Conservation (phyloP, 2,797 vertebrate genomes). For the Pelodytes ibericus region DNA sequence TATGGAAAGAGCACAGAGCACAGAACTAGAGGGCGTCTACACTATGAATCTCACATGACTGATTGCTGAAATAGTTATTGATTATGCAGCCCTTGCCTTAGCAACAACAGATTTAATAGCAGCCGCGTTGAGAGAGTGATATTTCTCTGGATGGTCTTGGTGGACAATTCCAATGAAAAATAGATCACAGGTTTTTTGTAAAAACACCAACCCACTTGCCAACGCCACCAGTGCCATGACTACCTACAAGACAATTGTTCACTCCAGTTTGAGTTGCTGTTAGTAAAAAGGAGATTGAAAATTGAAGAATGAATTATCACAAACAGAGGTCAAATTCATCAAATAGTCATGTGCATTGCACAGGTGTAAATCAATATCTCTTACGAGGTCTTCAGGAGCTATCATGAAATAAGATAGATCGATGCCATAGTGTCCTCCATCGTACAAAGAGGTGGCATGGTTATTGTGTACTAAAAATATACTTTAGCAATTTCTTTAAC, state of each 20-base stretch:
- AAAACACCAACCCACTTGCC: conserved; percentile 8
- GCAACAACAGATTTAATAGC: background rate
- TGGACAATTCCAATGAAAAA: background rate
- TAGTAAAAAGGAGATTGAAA: background rate
- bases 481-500: background rate
- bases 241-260: background rate
- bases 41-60: conserved; percentile 17
- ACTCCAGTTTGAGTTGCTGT: background rate
- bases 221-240: background rate
- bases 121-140: background rate
- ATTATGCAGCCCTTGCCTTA: conserved; percentile 27
- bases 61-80: conserved; percentile 34
- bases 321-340: background rate
- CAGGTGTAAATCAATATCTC: background rate
- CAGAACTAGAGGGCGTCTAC: conserved; percentile 8
- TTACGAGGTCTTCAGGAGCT: background rate
- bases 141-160: background rate
- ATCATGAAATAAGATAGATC: background rate
- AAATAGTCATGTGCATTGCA: background rate
- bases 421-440: too few species aligned
- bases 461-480: background rate
- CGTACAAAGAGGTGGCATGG: background rate
- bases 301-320: background rate
- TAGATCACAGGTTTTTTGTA: background rate
- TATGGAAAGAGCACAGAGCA: conserved; percentile 26